Conservation (phyloP, 2,797 vertebrate species). For the Malurus leucopterus region DNA sequence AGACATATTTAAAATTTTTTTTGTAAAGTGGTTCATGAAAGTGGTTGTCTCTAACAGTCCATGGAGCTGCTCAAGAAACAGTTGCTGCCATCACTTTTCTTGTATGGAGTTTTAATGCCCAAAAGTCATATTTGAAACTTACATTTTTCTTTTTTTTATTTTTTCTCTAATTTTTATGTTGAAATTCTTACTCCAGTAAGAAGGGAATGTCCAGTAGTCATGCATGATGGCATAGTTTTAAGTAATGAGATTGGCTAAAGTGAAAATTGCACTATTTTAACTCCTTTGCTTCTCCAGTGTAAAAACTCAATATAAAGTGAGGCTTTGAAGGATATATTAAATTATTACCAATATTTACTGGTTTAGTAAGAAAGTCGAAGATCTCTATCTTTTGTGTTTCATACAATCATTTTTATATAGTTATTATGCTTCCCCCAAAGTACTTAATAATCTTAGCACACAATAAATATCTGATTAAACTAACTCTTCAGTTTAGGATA, state of each 20-base stretch:
- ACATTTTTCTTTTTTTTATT: neutral
- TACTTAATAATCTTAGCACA: constrained; percentile 63
- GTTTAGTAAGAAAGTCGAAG: constrained; percentile 35
- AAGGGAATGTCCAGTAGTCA: neutral
- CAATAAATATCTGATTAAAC: constrained; percentile 57
- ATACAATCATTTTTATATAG: constrained; percentile 43
- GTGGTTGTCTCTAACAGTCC: neutral
- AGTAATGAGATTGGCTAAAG: neutral
- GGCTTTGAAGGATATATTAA: neutral
- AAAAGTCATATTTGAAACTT: neutral
- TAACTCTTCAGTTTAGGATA: constrained; percentile 45
- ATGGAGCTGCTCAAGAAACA: neutral
- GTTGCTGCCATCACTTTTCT: neutral
- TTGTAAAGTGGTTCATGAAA: neutral
- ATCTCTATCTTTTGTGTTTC: constrained; percentile 23
- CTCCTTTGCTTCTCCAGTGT: neutral
- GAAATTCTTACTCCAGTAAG: neutral
- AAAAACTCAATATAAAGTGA: neutral
- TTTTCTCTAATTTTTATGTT: neutral
- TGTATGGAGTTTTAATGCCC: neutral
- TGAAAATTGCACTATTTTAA: neutral
- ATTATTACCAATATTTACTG: constrained; percentile 38
- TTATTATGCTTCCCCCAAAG: constrained; percentile 53
- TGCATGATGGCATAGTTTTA: neutral
- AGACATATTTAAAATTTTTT: neutral